Evolutionary conservation across 2,888 invertebrate genomes (phyloP).

Genomic region (Archaeoteleia sp.): DNA sequence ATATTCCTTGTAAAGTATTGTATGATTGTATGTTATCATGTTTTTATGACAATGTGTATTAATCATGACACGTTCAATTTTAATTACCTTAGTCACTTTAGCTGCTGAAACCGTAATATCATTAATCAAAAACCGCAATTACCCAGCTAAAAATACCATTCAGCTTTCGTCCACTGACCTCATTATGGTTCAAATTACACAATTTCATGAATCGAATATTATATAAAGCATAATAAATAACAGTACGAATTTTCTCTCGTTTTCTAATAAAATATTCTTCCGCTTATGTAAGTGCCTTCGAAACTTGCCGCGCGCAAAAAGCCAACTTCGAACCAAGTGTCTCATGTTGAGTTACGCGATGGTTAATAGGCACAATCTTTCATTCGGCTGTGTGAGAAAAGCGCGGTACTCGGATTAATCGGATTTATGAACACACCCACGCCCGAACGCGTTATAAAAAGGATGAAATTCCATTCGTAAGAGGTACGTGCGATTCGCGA

Average conservation of each 20-base stretch:
- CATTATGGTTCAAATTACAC: background rate
- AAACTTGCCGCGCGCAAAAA: background rate
- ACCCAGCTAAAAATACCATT: too few relatives aligned
- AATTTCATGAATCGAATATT: constrained; percentile 1
- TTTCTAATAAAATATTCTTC: constrained; percentile 6
- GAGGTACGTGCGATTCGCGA: constrained; percentile 5
- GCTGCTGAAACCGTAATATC: too few relatives aligned
- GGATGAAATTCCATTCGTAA: background rate
- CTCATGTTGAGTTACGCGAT: constrained; percentile 6
- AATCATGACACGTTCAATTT: too few relatives aligned
- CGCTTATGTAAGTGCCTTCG: constrained; percentile 3
- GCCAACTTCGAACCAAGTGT: background rate
- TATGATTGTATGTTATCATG: too few relatives aligned
- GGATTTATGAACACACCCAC: background rate
- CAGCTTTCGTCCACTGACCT: too few relatives aligned
- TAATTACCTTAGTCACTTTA: too few relatives aligned
- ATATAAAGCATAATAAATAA: constrained; percentile 7
- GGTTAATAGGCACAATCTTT: constrained; percentile 1
- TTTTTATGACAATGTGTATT: too few relatives aligned
- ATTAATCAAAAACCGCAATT: too few relatives aligned
- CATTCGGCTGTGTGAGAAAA: background rate
- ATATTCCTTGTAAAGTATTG: too few relatives aligned
- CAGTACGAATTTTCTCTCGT: constrained; percentile 8
- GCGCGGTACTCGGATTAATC: constrained; percentile 1
- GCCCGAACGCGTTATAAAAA: too few relatives aligned